Percentiles rank a stretch among this genome's conserved stretches.
These are phyloP conservation scores for Entomobrya multifasciata DNA, from an alignment of 2,888 invertebrate species.

Conservation along the genomic window DNA sequence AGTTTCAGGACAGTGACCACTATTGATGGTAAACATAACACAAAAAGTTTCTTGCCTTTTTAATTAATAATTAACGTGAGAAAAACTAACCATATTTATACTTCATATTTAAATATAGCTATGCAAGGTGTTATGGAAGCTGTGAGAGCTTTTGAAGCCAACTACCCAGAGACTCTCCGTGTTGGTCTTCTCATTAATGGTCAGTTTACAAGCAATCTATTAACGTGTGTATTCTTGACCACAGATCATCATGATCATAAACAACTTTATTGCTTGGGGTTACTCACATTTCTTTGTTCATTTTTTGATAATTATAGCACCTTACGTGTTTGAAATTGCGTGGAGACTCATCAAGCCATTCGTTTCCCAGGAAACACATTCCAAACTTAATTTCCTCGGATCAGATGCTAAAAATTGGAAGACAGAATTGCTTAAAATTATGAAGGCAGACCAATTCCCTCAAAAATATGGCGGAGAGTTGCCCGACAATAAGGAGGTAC, in stretches of 20 bases:
- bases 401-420: conserved; percentile 22
- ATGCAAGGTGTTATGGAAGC: conserved; percentile 50
- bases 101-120: neutral
- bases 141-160: conserved; percentile 55
- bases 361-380: conserved; percentile 44
- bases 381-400: conserved; percentile 54
- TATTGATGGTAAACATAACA: conserved; percentile 65
- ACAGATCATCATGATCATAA: neutral
- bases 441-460: conserved; percentile 43
- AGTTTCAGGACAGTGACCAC: conserved; percentile 54
- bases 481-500: conserved; percentile 30
- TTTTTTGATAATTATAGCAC: conserved; percentile 39
- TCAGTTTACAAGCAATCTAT: neutral
- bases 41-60: neutral
- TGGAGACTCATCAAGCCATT: conserved; percentile 62
- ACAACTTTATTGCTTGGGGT: too few relatives aligned
- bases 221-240: neutral
- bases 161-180: conserved; percentile 58
- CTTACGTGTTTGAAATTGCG: conserved; percentile 53
- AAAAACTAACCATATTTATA: neutral
- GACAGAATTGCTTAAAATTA: conserved; percentile 10
- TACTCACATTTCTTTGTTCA: too few relatives aligned
- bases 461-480: conserved; percentile 46
- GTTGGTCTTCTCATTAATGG: conserved; percentile 47
- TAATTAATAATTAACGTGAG: neutral